Evolutionary conservation across 2,113 vertebrate species (phyloP).

Genomic region (Protobothrops mucrosquamatus): DNA sequence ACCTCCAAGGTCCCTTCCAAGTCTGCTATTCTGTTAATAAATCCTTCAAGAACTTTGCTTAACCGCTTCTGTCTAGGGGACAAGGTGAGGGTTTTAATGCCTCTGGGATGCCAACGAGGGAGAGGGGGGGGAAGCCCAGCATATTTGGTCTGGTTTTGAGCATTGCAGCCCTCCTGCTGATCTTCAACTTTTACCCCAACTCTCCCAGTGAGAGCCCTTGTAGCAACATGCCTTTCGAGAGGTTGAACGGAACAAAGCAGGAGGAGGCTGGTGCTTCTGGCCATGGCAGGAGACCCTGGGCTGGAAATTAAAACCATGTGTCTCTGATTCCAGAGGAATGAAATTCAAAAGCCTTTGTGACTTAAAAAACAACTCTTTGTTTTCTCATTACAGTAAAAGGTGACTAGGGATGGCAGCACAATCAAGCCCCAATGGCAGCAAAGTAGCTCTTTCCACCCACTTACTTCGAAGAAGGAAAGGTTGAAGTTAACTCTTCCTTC

Average conservation of each 20-base stretch:
- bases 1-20: neutral
- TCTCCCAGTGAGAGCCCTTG: constrained; percentile 68
- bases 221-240: constrained; percentile 66
- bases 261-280: neutral
- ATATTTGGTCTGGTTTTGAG: constrained; percentile 70
- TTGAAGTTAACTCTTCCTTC: constrained; percentile 68
- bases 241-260: neutral
- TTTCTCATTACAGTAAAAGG: constrained; percentile 51
- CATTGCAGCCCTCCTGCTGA: constrained; percentile 70
- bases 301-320: constrained; percentile 78
- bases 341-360: constrained; percentile 68
- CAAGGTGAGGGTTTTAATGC: constrained; percentile 60
- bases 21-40: constrained; percentile 7
- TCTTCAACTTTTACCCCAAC: constrained; percentile 64
- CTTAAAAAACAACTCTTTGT: constrained; percentile 33
- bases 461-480: constrained; percentile 66
- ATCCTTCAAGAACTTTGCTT: constrained; percentile 52
- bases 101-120: constrained; percentile 65
- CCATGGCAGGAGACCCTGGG: constrained; percentile 57
- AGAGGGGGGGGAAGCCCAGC: constrained; percentile 53
- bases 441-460: constrained; percentile 5
- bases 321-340: constrained; percentile 57
- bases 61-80: constrained; percentile 55
- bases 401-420: constrained; percentile 30
- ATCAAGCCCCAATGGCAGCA: neutral